Percentiles rank a stretch among this genome's conserved stretches.
These are phyloP conservation scores for Salvator merianae DNA, from an alignment of 2,113 vertebrate species.

Conservation along the genomic window DNA sequence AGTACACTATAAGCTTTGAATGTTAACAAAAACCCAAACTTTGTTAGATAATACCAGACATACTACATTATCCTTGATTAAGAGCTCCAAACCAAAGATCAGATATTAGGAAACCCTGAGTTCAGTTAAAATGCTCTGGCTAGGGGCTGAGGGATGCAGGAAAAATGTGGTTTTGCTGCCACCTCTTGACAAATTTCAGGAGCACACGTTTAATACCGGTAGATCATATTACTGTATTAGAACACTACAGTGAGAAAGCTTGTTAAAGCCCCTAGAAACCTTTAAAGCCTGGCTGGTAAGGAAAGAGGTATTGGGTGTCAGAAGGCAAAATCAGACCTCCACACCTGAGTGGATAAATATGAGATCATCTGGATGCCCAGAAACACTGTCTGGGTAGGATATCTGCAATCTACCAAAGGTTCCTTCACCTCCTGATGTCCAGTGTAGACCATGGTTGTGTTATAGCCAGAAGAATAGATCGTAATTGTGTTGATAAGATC, in stretches of 20 bases:
- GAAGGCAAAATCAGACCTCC: too few species aligned
- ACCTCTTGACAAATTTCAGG: slow-evolving; percentile 65
- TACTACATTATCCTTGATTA: not conserved
- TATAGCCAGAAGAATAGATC: too few species aligned
- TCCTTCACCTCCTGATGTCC: too few species aligned
- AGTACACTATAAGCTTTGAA: not conserved
- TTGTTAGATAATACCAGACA: slow-evolving; percentile 9
- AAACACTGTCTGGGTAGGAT: too few species aligned
- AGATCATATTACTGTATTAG: not conserved
- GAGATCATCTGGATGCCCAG: too few species aligned
- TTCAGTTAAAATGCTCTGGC: not conserved
- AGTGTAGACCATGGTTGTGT: too few species aligned
- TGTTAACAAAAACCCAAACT: not conserved
- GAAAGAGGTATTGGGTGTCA: too few species aligned
- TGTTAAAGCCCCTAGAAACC: not conserved
- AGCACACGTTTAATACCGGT: slow-evolving; percentile 34
- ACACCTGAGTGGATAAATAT: too few species aligned
- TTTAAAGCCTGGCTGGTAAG: too few species aligned
- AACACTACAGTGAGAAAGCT: not conserved
- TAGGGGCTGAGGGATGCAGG: not conserved
- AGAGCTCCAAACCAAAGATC: not conserved
- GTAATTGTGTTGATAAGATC: too few species aligned
- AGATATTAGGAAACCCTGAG: not conserved
- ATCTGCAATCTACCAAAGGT: too few species aligned
- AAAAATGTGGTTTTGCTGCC: slow-evolving; percentile 71